Base-by-base conservation (phyloP, 2,888 invertebrate species). In the Rhaphigaster nebulosa region DNA sequence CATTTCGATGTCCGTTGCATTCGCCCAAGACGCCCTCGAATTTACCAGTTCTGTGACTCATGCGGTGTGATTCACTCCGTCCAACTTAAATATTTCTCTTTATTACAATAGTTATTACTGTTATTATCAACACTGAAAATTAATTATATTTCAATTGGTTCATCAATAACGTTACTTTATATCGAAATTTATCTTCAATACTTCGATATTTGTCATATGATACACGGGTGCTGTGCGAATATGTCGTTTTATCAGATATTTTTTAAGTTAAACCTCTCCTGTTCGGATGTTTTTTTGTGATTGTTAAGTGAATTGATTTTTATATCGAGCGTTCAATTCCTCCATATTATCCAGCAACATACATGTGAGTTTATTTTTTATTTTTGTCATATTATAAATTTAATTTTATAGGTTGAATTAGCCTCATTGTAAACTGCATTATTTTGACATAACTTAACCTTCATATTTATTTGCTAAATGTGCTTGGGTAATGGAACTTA, bases 21-120 rank as follows among this genome's bases (percentile, higher is more conserved):
- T n/a, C 23, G 18, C 45, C 6, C 38, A 0, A 50, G n/a, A 45
- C n/a, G 45, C 84, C 45, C 45, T 50, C 84, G 84, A 84, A 84
- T 84, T 50, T n/a, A 84, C 45, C 84, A 84, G 13, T 84, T 84
- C 84, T 84, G 70, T 76, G 84, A 84, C 45, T 84, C 84, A 84
- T n/a, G 84, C 84, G 84, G 80, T 45, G 45, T 84, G 84, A 84
- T 84, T 84, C 84, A 84, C n/a, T 84, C 84, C 3, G 26, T 45
- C 38, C n/a, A n/a, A n/a, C n/a, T 84, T 41, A 0, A 20, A 23
- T 45, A 80, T 38, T 26, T 80, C 26, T 18, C 8, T 45, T 3
- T 84, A 3, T 80, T 80, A 0, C 1, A 4, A 3, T 70, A 70
- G 8, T 29, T 1, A 65, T 34, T 29, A 29, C 23, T 38, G 4